Evolutionary conservation across 2,888 invertebrate species (phyloP).

Genomic region (Callinectes sapidus): DNA sequence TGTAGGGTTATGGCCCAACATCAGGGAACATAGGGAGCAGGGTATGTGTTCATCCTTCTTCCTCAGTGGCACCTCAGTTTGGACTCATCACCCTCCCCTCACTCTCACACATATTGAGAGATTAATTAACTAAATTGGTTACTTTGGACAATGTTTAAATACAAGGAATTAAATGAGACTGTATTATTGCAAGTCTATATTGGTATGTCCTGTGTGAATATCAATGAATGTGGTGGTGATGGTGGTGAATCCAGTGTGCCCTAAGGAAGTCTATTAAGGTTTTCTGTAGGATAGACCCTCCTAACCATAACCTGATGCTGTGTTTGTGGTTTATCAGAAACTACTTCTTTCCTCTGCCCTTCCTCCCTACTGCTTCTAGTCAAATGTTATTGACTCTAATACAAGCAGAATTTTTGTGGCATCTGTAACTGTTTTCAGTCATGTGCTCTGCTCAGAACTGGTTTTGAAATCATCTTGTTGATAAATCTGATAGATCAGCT

Average conservation of each 20-base stretch:
- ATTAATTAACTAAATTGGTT: neutral
- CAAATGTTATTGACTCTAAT: neutral
- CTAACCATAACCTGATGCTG: conserved; percentile 45
- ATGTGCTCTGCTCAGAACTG: conserved; percentile 33
- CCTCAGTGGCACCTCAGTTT: conserved; percentile 39
- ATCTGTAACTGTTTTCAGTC: conserved; percentile 27
- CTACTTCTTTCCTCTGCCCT: neutral
- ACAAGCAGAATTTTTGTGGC: conserved; percentile 48
- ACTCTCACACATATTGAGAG: neutral
- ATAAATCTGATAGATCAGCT: neutral
- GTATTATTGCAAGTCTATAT: neutral
- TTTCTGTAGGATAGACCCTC: conserved; percentile 55
- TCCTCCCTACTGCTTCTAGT: conserved; percentile 34
- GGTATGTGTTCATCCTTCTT: conserved; percentile 59
- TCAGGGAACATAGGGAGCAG: conserved; percentile 66
- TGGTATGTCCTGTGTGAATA: neutral
- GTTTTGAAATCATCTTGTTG: conserved; percentile 35
- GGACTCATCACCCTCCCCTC: conserved; percentile 44
- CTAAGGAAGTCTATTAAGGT: conserved; percentile 48
- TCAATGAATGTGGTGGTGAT: conserved; percentile 10
- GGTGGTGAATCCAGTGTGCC: conserved; percentile 47
- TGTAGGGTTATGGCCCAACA: conserved; percentile 68
- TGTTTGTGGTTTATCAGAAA: conserved; percentile 49
- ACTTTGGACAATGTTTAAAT: neutral
- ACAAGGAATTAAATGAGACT: neutral